Evolutionary conservation across 2,888 invertebrate species (phyloP).

Genomic region (Ornithoptera priamus): DNA sequence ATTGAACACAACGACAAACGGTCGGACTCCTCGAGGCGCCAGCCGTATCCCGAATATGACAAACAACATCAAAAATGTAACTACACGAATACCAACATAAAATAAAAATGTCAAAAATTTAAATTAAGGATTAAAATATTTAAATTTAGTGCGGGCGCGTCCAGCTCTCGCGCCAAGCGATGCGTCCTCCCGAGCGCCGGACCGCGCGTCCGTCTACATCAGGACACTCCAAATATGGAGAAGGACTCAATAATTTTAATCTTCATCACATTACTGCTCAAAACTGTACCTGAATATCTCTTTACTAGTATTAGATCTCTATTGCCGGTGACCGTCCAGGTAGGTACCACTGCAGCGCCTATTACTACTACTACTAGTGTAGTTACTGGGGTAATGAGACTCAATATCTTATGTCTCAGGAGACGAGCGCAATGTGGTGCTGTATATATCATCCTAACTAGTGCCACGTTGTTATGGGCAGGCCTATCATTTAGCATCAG

Average conservation of each 20-base stretch:
- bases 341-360: too few relatives aligned
- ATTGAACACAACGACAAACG: background rate
- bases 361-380: too few relatives aligned
- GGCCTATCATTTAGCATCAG: too few relatives aligned
- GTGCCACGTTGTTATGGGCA: too few relatives aligned
- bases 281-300: background rate
- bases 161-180: slow-evolving; percentile 43
- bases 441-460: too few relatives aligned
- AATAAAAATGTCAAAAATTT: slow-evolving; percentile 81
- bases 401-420: too few relatives aligned
- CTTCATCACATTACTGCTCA: background rate
- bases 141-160: slow-evolving; percentile 78
- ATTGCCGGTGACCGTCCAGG: too few relatives aligned
- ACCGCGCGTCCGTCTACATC: slow-evolving; percentile 39
- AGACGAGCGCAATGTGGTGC: too few relatives aligned
- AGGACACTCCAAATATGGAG: slow-evolving; percentile 43
- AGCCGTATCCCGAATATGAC: slow-evolving; percentile 75
- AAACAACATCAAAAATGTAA: slow-evolving; percentile 79
- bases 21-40: slow-evolving; percentile 53
- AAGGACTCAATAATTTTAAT: slow-evolving; percentile 21
- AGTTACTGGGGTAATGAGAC: too few relatives aligned
- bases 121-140: slow-evolving; percentile 81
- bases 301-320: too few relatives aligned
- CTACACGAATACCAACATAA: slow-evolving; percentile 80
- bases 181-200: slow-evolving; percentile 57